Base-by-base conservation (phyloP, 1,140 invertebrate genomes). In the Drosophila sechellia region DNA sequence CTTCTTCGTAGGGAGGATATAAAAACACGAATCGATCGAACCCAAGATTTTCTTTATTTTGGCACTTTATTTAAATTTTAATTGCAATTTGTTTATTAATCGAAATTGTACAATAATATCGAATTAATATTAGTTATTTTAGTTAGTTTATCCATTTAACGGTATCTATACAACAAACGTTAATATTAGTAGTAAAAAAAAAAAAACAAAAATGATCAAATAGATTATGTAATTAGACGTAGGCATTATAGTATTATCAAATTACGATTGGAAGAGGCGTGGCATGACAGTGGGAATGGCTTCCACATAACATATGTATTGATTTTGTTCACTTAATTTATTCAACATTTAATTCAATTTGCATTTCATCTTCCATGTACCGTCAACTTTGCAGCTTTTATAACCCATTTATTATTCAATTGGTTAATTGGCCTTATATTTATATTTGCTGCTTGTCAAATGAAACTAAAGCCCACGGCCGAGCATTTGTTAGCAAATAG, bases 381-480 rank as follows among this genome's bases (percentile, higher is more conserved):
- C 35, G n/a, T 45, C 27, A 49, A 49, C 48, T 31, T 34, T 34
- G 3, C 34, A 34, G 52, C 20, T 39, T 22, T 37, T 4, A 31
- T 11, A 15, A 10, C n/a, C 49, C 10, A 54, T 37, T 54, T 56
- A 20, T 61, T 3, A 45, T 15, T 64, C 58, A 63, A 48, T 59
- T 64, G 48, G 20, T 55, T 42, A 49, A 93, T 64, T 73, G 83
- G 90, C 77, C 77, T 91, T 84, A 71, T 49, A 87, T 85, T 80
- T 92, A 79, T 79, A 92, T 92, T 92, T 92, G 90, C 84, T 77
- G 77, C 90, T 70, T 52, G 90, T 87, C 90, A 92, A 92, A 92
- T 91, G 90, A 92, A 92, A 92, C 71, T 80, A 90, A 92, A 92
- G 90, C 87, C 90, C 63, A 58, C 43, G 55, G 37, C 53, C 53